Percentiles rank a stretch among this genome's conserved stretches.
phyloP scores from a whole-genome alignment of 2,113 vertebrate species.

The Chitala chitala region DNA sequence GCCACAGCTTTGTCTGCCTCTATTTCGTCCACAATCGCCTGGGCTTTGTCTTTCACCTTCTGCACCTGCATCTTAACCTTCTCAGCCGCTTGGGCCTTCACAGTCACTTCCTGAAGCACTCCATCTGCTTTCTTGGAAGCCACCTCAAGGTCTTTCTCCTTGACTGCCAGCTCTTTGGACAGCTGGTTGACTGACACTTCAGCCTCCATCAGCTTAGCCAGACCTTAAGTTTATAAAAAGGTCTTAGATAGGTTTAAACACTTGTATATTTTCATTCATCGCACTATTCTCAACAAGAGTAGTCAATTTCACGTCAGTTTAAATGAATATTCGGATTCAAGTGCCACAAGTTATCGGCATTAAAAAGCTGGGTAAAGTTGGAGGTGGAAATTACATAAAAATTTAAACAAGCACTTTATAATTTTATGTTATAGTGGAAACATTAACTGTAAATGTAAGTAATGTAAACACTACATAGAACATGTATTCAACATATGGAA shows the following conservation, averaged over 20 bases:
- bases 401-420: no score
- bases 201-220: slow-evolving; percentile 77
- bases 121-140: slow-evolving; percentile 74
- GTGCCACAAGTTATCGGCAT: no score
- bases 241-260: not conserved
- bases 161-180: slow-evolving; percentile 64
- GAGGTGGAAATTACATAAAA: no score
- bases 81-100: slow-evolving; percentile 90
- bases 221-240: slow-evolving; percentile 21
- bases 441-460: no score
- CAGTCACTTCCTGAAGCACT: slow-evolving; percentile 79
- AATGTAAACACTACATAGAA: not conserved
- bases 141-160: slow-evolving; percentile 75
- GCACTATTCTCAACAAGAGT: not conserved
- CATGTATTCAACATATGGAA: not conserved
- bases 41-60: slow-evolving; percentile 94
- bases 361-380: no score
- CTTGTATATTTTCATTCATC: not conserved
- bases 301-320: not conserved
- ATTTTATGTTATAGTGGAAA: no score
- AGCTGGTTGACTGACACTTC: slow-evolving; percentile 72
- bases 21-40: slow-evolving; percentile 87
- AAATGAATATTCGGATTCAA: not conserved
- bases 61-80: slow-evolving; percentile 87
- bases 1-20: slow-evolving; percentile 84